phyloP scores from a whole-genome alignment of 1,140 invertebrate genomes.

The Neotoxoptera formosana region DNA sequence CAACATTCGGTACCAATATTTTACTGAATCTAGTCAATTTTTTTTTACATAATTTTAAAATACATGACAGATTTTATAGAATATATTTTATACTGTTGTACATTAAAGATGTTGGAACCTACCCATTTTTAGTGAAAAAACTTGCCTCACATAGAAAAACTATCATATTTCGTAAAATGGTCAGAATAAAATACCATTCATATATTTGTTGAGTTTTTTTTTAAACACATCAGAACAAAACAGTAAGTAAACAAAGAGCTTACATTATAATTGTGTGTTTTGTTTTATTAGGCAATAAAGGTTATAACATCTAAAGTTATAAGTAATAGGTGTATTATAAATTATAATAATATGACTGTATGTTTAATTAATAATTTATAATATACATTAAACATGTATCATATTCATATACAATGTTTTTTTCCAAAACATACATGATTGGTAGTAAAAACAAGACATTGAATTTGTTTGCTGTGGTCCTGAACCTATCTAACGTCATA shows the following conservation, averaged over 20 bases:
- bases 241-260: not conserved
- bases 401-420: not conserved
- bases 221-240: not conserved
- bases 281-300: too few relatives aligned
- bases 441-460: not conserved
- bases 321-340: too few relatives aligned
- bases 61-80: not conserved
- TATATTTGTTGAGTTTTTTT: not conserved
- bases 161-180: too few relatives aligned
- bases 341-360: not conserved
- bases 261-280: too few relatives aligned
- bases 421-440: not conserved
- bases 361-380: not conserved
- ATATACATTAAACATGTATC: not conserved
- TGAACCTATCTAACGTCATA: not conserved
- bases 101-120: not conserved
- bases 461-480: too few relatives aligned
- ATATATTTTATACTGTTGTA: not conserved
- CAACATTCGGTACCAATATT: not conserved
- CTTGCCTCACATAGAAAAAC: too few relatives aligned
- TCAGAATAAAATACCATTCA: not conserved
- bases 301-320: too few relatives aligned
- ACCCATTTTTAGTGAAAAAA: not conserved
- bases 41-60: not conserved
- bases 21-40: too few relatives aligned